These are phyloP conservation scores for Labeo rohita DNA, from an alignment of 2,113 vertebrate species.

Conservation along the genomic window DNA sequence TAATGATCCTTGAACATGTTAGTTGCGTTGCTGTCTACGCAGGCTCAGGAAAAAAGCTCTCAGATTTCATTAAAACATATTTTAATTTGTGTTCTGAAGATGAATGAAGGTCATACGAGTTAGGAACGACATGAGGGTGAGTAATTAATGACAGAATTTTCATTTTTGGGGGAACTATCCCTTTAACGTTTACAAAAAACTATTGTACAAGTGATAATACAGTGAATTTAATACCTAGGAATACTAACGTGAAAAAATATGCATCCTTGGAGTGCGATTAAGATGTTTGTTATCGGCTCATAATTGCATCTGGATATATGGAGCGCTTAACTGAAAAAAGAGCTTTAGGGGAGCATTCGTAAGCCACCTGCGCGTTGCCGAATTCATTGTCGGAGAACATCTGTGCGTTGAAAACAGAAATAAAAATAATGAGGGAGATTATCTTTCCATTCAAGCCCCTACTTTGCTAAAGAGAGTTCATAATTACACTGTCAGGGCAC, in stretches of 20 bases:
- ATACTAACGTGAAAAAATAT: not conserved
- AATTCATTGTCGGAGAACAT: constrained; percentile 43
- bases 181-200: too few relatives aligned
- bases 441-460: constrained; percentile 30
- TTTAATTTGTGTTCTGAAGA: too few relatives aligned
- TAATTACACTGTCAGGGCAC: constrained; percentile 27
- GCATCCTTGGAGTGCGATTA: not conserved
- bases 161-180: too few relatives aligned
- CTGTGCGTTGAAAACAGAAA: constrained; percentile 30
- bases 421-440: constrained; percentile 41
- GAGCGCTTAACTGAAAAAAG: constrained; percentile 31
- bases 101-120: too few relatives aligned
- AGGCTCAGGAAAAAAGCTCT: too few relatives aligned
- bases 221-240: not conserved
- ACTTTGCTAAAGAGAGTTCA: constrained; percentile 24
- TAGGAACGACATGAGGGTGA: too few relatives aligned
- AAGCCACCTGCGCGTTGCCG: constrained; percentile 35
- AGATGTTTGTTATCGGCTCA: constrained; percentile 14
- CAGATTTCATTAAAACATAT: too few relatives aligned
- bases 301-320: constrained; percentile 32
- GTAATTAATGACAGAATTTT: too few relatives aligned
- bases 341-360: constrained; percentile 30
- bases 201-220: not conserved
- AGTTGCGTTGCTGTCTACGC: too few relatives aligned
- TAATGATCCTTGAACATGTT: too few relatives aligned